Base-by-base conservation (phyloP, 2,113 vertebrate species). In the Austrofundulus limnaeus region DNA sequence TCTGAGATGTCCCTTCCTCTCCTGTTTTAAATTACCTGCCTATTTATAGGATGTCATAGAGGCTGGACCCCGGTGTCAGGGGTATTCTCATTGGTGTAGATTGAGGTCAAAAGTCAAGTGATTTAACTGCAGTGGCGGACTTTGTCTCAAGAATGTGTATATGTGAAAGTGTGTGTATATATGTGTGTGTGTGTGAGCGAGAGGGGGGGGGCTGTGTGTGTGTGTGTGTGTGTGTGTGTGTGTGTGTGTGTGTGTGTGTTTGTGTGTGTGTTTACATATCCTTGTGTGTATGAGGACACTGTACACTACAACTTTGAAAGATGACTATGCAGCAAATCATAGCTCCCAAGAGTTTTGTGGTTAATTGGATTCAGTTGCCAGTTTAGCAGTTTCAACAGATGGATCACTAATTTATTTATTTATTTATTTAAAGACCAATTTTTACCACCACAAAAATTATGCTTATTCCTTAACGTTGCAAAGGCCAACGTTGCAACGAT, bases 31-130 rank as follows among this genome's bases (percentile, higher is more conserved):
- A 87, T 85, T 77, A 73, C 61, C 61, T 76, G 47, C 87, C 48
- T 87, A 90, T 89, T 87, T 88, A 88, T 85, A 82, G 81, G 61
- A 63, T 54, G 74, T 79, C 61, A 25, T 65, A 20, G 14, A 53
- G 58, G 58, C 70, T 70, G 55, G 61, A 57, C 70, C 49, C 52
- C 15, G 37, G 57, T 59, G 80, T 70, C 72, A 23, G 56, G 24
- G 28, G 66, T 66, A 61, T 53, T 85, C 82, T 83, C 72, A 70
- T 77, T 71, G 78, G 81, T 80, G 61, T 66, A 56, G 41, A 63
- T 65, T 70, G 63, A 63, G 77, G 79, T 81, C 80, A 79, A 52
- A 76, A 77, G 81, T 87, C 81, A 87, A 84, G 75, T 75, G 77
- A 85, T 88, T 85, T 78, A 83, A 71, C 66, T 80, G 58, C 60